Percentiles rank a stretch among this genome's conserved stretches.
Conservation (phyloP, 2,888 invertebrate species). For the Oscheius sp. region DNA sequence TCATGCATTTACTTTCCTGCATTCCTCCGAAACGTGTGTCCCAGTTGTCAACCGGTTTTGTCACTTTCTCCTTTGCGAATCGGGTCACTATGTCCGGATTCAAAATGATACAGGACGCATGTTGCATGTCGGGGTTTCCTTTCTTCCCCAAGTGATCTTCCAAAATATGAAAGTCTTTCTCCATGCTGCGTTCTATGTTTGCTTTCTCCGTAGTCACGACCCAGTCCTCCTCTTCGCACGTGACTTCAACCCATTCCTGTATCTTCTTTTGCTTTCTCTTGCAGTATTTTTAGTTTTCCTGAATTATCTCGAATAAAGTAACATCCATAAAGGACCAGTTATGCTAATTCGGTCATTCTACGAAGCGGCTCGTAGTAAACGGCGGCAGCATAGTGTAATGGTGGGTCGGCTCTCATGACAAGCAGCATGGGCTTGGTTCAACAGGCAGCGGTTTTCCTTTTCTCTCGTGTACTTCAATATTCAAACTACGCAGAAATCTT, state of each 20-base stretch:
- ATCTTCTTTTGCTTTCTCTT: conserved; percentile 3
- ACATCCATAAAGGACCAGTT: conserved; percentile 1
- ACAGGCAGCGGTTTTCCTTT: background rate
- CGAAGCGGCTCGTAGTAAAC: conserved; percentile 25
- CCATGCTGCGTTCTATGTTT: conserved; percentile 33
- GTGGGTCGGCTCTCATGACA: conserved; percentile 17
- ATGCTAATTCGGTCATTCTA: conserved; percentile 32
- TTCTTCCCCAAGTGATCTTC: conserved; percentile 5
- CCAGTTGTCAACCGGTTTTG: conserved; percentile 30
- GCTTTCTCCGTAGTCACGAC: conserved; percentile 35
- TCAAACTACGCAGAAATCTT: background rate
- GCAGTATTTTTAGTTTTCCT: background rate
- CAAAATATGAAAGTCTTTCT: conserved; percentile 22
- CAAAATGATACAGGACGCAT: conserved; percentile 1
- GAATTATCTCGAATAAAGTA: background rate
- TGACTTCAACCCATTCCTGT: conserved; percentile 28
- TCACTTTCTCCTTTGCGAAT: conserved; percentile 27
- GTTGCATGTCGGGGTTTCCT: background rate
- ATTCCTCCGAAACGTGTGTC: conserved; percentile 10
- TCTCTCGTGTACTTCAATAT: background rate
- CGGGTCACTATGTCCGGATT: conserved; percentile 29
- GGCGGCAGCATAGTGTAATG: conserved; percentile 28
- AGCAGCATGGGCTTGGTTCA: conserved; percentile 5
- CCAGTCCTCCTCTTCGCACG: conserved; percentile 18
- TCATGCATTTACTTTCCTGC: conserved; percentile 1